A percentile compares a stretch with the other conserved stretches of the same genome.
Evolutionary conservation across 1,140 invertebrate species (phyloP).

Genomic region (Euwallacea similis): DNA sequence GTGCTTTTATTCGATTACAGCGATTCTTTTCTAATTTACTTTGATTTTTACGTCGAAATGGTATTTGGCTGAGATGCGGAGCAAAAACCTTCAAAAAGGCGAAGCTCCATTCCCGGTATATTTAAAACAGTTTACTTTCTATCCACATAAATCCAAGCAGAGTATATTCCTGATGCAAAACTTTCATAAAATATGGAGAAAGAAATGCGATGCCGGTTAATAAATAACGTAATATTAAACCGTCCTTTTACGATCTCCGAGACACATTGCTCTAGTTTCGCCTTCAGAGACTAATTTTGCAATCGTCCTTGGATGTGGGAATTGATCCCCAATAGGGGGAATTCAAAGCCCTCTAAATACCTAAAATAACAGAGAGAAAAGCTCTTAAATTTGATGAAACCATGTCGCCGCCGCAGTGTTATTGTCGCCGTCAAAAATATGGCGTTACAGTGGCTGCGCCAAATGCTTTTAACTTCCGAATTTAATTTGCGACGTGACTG

Average conservation of each 20-base stretch:
- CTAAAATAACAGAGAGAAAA: slow-evolving; percentile 18
- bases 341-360: slow-evolving; percentile 1
- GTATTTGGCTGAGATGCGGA: not conserved
- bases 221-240: slow-evolving; percentile 8
- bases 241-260: not conserved
- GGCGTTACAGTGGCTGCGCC: slow-evolving; percentile 29
- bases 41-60: not conserved
- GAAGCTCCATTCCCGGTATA: not conserved
- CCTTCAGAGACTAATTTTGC: not conserved
- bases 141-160: slow-evolving; percentile 2
- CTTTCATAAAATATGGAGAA: slow-evolving; percentile 4
- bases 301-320: no score
- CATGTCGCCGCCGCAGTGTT: slow-evolving; percentile 25
- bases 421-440: slow-evolving; percentile 32
- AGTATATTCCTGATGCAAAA: slow-evolving; percentile 8
- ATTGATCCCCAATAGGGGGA: no score
- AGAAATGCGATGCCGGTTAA: slow-evolving; percentile 4
- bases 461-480: slow-evolving; percentile 34
- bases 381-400: slow-evolving; percentile 24
- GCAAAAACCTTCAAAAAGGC: not conserved
- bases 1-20: not conserved
- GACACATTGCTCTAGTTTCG: no score
- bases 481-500: slow-evolving; percentile 34
- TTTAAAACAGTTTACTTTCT: slow-evolving; percentile 6
- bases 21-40: not conserved